Base-by-base conservation (phyloP, 2,113 vertebrate genomes). In the Limnothrissa miodon region DNA sequence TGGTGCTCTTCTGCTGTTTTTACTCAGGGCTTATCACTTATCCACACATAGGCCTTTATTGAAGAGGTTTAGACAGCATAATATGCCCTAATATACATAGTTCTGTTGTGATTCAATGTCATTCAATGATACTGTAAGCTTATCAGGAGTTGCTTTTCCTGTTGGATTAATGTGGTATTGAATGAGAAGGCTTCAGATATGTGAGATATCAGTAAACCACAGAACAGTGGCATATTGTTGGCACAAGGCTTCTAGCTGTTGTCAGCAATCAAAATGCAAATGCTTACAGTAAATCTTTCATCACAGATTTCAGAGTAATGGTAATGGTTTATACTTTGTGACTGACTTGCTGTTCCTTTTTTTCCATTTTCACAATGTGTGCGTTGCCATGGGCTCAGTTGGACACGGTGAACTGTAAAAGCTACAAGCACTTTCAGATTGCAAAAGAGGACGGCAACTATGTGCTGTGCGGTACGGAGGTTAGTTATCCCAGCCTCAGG, bases 401-500 rank as follows among this genome's bases (percentile, higher is more conserved):
- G 0, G 80, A 88, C 11, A 62, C 84, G 39, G 83, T 70, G 48
- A 62, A 36, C 8, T 81, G 7, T 51, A 90, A 95, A 17, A 94
- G 95, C 85, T 96, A 96, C 90, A 97, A 97, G 92, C 96, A 96
- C 91, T 96, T 97, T 88, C 96, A 96, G 92, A 96, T 97, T 0
- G 94, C 95, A 70, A 94, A 95, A 46, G 70, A 51, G 0, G 91
- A 90, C 85, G 91, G 93, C 46, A 89, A 84, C 0, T 97, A 94
- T 74, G 92, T 90, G 82, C 90, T 97, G 11, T 93, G 95, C 0
- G 96, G 96, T 39, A 96, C 96, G 0, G 92, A 90, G 62, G 90
- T 91, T 11, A 85, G 86, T 45, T 95, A 95, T 81, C 90, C 92
- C 33, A 95, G 94, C 78, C 85, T 97, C 23, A 94, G 92, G 46